Conservation (phyloP, 2,888 invertebrate genomes). For the Nephrotoma flavescens region DNA sequence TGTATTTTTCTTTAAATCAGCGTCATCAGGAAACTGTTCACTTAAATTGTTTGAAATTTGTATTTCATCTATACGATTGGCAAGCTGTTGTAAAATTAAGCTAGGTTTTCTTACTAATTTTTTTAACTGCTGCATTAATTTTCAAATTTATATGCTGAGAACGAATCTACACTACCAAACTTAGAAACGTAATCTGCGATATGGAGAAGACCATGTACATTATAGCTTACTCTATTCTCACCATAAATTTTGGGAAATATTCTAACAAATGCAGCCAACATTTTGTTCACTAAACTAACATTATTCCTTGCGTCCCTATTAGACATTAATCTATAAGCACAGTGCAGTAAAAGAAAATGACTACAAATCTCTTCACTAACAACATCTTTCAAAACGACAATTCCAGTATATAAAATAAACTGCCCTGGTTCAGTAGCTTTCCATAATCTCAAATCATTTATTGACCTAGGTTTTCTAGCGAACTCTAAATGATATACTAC, state of each 20-base stretch:
- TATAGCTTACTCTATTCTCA: neutral
- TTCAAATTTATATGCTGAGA: neutral
- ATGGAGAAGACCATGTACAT: neutral
- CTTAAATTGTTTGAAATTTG: neutral
- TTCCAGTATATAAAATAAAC: conserved; percentile 11
- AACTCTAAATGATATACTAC: conserved; percentile 11
- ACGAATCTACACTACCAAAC: neutral
- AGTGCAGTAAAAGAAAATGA: conserved; percentile 6
- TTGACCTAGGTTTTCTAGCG: conserved; percentile 10
- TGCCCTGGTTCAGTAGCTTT: conserved; percentile 11
- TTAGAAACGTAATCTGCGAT: neutral
- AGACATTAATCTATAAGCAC: conserved; percentile 1
- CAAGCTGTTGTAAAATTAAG: neutral
- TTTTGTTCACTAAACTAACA: neutral
- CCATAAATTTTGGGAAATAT: neutral
- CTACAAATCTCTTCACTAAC: conserved; percentile 12
- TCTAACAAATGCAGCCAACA: neutral
- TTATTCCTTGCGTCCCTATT: neutral
- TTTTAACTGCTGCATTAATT: no score
- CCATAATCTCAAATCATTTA: conserved; percentile 12
- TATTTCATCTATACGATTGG: neutral
- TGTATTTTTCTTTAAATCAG: neutral
- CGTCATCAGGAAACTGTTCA: neutral
- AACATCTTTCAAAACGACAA: conserved; percentile 12
- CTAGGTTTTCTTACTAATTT: no score